Percentiles rank a stretch among this genome's conserved stretches.
phyloP scores from a whole-genome alignment of 2,113 vertebrate genomes.

The Tragulus kanchil region DNA sequence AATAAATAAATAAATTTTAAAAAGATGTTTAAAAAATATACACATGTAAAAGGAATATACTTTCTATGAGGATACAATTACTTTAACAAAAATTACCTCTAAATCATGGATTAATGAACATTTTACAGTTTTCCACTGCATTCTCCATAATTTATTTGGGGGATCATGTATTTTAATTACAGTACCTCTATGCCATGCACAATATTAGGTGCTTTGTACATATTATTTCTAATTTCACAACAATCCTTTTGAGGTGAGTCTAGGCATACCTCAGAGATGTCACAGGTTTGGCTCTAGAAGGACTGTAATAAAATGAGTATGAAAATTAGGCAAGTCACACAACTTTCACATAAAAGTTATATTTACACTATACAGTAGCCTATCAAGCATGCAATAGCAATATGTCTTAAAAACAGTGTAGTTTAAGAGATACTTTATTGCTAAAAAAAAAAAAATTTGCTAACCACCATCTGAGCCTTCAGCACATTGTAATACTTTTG shows the following conservation, averaged over 20 bases:
- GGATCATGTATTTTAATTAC: neutral
- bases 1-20: no score
- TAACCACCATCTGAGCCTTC: neutral
- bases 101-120: neutral
- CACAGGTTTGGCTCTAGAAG: neutral
- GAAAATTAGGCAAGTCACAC: neutral
- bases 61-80: neutral
- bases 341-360: neutral
- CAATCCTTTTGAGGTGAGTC: neutral
- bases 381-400: neutral
- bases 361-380: neutral
- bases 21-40: neutral
- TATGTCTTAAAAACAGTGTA: neutral
- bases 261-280: neutral
- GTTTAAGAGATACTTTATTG: neutral
- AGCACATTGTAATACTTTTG: neutral
- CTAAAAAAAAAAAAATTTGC: neutral
- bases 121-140: neutral
- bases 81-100: neutral
- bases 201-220: neutral
- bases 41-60: neutral
- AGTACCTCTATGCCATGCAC: neutral
- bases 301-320: neutral
- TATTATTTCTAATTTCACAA: slow-evolving; percentile 32
- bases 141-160: neutral